A percentile compares a stretch with the other conserved stretches of the same genome.
Evolutionary conservation across 2,888 invertebrate genomes (phyloP).

Genomic region (Pollenia amentaria): DNA sequence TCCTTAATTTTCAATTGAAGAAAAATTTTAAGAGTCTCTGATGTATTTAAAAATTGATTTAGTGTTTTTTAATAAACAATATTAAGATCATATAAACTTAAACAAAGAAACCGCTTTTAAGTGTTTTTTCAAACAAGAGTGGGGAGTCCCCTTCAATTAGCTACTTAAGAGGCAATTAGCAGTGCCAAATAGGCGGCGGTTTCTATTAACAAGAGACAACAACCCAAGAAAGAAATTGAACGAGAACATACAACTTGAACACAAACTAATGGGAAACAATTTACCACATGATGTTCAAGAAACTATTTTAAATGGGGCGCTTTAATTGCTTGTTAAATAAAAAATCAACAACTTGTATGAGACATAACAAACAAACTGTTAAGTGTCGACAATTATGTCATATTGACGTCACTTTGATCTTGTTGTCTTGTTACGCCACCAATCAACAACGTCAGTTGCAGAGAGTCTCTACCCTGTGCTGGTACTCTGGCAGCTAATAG

Average conservation of each 20-base stretch:
- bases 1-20: slow-evolving; percentile 27
- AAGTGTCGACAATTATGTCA: slow-evolving; percentile 82
- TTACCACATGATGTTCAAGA: slow-evolving; percentile 44
- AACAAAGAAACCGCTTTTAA: slow-evolving; percentile 57
- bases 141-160: slow-evolving; percentile 52
- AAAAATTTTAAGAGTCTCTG: neutral
- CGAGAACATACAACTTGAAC: slow-evolving; percentile 9
- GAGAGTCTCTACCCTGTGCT: neutral
- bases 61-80: slow-evolving; percentile 57
- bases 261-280: slow-evolving; percentile 33
- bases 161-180: slow-evolving; percentile 74
- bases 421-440: slow-evolving; percentile 37
- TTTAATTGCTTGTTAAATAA: slow-evolving; percentile 58
- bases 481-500: neutral
- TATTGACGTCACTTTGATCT: slow-evolving; percentile 80
- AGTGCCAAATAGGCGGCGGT: slow-evolving; percentile 72
- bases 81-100: slow-evolving; percentile 14
- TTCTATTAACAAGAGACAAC: slow-evolving; percentile 61
- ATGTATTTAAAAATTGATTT: slow-evolving; percentile 70
- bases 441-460: slow-evolving; percentile 11
- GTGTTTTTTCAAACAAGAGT: slow-evolving; percentile 43
- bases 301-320: slow-evolving; percentile 39
- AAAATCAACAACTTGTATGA: slow-evolving; percentile 11
- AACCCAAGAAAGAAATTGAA: neutral
- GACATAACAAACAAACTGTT: slow-evolving; percentile 77